Percentiles rank a stretch among this genome's conserved stretches.
These are phyloP conservation scores for Drosophila borealis DNA, from an alignment of 2,888 invertebrate genomes.

Conservation along the genomic window DNA sequence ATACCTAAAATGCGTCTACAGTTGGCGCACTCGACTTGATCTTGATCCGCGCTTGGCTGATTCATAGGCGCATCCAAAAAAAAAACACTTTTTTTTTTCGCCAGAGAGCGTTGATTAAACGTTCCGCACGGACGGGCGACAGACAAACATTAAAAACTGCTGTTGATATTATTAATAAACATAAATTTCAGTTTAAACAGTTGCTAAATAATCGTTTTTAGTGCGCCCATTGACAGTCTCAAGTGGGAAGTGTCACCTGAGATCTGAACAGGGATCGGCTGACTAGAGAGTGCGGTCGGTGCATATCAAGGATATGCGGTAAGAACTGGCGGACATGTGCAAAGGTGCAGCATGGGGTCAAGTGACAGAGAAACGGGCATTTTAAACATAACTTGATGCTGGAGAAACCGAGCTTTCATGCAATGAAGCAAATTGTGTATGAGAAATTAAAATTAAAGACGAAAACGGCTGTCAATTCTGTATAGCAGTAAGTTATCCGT, in stretches of 20 bases:
- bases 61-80: slow-evolving; percentile 62
- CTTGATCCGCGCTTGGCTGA: slow-evolving; percentile 62
- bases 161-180: slow-evolving; percentile 83
- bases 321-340: neutral
- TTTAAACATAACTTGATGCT: neutral
- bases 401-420: neutral
- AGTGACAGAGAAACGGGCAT: slow-evolving; percentile 9
- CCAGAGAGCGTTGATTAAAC: slow-evolving; percentile 58
- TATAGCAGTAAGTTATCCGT: no score
- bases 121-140: slow-evolving; percentile 16
- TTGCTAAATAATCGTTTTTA: slow-evolving; percentile 74
- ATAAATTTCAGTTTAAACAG: slow-evolving; percentile 80
- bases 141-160: slow-evolving; percentile 29
- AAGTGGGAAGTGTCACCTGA: slow-evolving; percentile 29
- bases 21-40: slow-evolving; percentile 50
- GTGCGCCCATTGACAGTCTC: slow-evolving; percentile 57
- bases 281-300: slow-evolving; percentile 8
- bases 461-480: no score
- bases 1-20: slow-evolving; percentile 31
- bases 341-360: slow-evolving; percentile 13
- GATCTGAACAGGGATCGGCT: neutral
- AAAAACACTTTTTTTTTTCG: neutral
- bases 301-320: slow-evolving; percentile 48
- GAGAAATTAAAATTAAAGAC: no score
- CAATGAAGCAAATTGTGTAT: no score